These are phyloP conservation scores for Pelecanus crispus DNA, from an alignment of 2,113 vertebrate species.

Conservation along the genomic window DNA sequence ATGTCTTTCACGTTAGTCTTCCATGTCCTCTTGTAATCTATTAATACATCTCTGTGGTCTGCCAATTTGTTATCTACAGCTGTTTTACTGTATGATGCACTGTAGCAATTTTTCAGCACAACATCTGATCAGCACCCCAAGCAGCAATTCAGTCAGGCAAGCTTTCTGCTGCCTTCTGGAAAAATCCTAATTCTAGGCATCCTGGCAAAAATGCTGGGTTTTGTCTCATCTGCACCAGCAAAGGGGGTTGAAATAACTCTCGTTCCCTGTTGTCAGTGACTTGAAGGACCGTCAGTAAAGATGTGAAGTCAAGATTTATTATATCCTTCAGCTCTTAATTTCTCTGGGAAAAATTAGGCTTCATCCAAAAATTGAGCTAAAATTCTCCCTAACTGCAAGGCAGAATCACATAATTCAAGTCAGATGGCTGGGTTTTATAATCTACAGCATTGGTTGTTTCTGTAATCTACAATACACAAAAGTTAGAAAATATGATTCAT, in stretches of 20 bases:
- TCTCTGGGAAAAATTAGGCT: neutral
- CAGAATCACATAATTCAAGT: neutral
- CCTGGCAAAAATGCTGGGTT: neutral
- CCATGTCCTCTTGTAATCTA: neutral
- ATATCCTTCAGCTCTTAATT: neutral
- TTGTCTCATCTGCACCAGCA: neutral
- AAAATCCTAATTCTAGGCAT: neutral
- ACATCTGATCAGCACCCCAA: neutral
- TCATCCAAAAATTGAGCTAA: neutral
- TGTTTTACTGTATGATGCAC: neutral
- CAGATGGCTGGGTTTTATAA: neutral
- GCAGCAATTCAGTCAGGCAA: neutral
- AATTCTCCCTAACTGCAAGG: neutral
- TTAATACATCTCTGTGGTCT: neutral
- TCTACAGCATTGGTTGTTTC: neutral
- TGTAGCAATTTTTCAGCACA: neutral
- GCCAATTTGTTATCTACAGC: neutral
- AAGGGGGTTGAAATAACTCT: neutral
- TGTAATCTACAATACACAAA: neutral
- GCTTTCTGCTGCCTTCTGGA: neutral
- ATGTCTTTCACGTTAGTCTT: neutral
- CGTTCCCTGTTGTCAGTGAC: neutral
- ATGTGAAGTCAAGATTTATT: neutral
- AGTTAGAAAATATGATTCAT: accelerated
- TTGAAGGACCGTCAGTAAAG: neutral